Evolutionary conservation across 2,113 vertebrate species (phyloP), one percentile per base, ranked within the genome.

Genomic region (Melanostigma gelatinosum): DNA sequence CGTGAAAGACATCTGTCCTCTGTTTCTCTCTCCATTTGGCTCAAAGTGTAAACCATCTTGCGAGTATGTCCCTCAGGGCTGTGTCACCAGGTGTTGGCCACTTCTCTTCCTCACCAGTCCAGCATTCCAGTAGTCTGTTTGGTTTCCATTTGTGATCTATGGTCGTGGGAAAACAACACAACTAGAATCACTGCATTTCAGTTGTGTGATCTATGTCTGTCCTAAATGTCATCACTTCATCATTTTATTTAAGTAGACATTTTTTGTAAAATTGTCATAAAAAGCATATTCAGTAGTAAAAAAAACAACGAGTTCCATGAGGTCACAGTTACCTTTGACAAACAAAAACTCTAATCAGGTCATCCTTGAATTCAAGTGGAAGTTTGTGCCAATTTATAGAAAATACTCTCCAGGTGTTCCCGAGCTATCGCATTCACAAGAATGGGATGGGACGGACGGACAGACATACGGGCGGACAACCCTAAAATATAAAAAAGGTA

Each of bases 41-140:
- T 62, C 24, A 54, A 50, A 84, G 58, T 71, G 36, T 38, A 66
- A 81, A 70, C 3, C 71, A 34, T 36, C 20, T 32, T 27, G 2
- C 8, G 13, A 29, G 38, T 24, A 34, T 50, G 34, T 75, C 40
- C 29, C 80, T 44, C 9, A 1, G 75, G 58, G 24, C 72, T 83
- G 22, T 72, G 44, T 76, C 46, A 61, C 29, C 61, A 69, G 55
- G 60, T 74, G 34, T 24, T 48, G 34, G 22, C 15, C 34, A 50
- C 54, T 32, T 76, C 11, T 40, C 65, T 24, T 22, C 27, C 27
- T 42, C 44, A 61, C 68, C 32, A 18, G 50, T 44, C 15, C 18
- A 61, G 18, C 34, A 4, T 13, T 60, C 11, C 57, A 34, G 36
- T 27, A 20, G n/a, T 4, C 13, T 11, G 18, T 44, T 34, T 60